Evolutionary conservation across 2,113 vertebrate genomes (phyloP), one percentile per base, ranked within the genome.

Genomic region (Dipodomys ordii): DNA sequence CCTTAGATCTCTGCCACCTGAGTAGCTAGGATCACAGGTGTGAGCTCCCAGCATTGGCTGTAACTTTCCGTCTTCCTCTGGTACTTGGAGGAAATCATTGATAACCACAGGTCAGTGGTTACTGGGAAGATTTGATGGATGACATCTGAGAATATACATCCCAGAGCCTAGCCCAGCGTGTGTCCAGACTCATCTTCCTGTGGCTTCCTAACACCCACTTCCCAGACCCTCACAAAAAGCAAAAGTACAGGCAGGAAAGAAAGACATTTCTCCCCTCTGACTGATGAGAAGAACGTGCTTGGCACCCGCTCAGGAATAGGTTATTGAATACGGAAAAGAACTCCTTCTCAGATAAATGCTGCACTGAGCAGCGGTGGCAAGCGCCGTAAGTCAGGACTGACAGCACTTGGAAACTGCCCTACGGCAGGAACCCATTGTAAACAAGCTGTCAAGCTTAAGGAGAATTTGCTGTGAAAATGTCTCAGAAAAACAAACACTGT

Each of bases 371-470:
- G 53, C 46, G 3, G 3, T 65, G 85, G 95, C 88, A 93, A 13
- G 92, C 69, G 84, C 86, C 28, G 78, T 90, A 97, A 96, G 88
- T 94, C 94, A 95, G 94, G 90, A 87, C 82, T 91, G 94, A 97
- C 94, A 96, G 91, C 85, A 65, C 94, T 94, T 88, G 65, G 96
- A 97, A 97, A 93, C 83, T 85, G 92, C 96, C 92, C 94, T 39
- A n/a, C 82, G 64, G 92, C 96, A 95, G 91, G 92, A 96, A 83
- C 92, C 46, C 32, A 39, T 46, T 88, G 95, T 97, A 98, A 98
- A 97, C 95, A 97, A 97, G 94, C 96, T 98, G 97, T 93, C 97
- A 95, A 30, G 87, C 39, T 96, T 92, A 90, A 90, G 89, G 91
- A 97, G 96, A 92, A 27, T 96, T 89, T 71, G 90, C 93, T 84